Conservation (phyloP, 2,113 vertebrate genomes). For the Otus sunia region DNA sequence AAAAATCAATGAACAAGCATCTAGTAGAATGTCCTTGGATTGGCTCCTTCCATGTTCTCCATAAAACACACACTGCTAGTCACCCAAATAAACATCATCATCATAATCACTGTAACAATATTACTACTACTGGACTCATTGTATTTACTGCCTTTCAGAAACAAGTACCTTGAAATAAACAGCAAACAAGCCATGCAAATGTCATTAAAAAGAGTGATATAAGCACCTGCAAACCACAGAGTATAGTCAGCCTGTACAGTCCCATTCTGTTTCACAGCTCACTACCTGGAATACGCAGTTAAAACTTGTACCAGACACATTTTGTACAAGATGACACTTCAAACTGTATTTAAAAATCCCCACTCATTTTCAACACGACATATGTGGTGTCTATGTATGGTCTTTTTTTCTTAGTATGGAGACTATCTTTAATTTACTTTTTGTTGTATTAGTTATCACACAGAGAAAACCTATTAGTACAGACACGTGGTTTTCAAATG, state of each 20-base stretch:
- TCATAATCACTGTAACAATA: neutral
- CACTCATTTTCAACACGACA: neutral
- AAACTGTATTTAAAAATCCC: conserved; percentile 1
- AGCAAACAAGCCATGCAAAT: neutral
- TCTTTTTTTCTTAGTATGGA: neutral
- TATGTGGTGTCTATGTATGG: neutral
- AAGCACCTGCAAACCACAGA: neutral
- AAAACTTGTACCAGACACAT: neutral
- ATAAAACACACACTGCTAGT: neutral
- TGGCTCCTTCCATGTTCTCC: neutral
- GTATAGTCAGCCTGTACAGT: neutral
- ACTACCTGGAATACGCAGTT: conserved; percentile 4
- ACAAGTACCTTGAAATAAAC: neutral
- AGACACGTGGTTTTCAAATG: neutral
- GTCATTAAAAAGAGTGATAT: neutral
- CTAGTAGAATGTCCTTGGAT: neutral
- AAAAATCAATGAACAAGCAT: neutral
- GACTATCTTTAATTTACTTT: neutral
- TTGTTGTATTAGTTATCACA: neutral
- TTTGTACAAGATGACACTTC: neutral
- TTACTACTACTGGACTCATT: neutral
- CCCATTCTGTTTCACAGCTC: conserved; percentile 41
- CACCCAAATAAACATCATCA: neutral
- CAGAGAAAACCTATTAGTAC: neutral
- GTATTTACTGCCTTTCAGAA: neutral